Conservation (phyloP, 2,797 vertebrate species). For the Heterohyrax brucei region DNA sequence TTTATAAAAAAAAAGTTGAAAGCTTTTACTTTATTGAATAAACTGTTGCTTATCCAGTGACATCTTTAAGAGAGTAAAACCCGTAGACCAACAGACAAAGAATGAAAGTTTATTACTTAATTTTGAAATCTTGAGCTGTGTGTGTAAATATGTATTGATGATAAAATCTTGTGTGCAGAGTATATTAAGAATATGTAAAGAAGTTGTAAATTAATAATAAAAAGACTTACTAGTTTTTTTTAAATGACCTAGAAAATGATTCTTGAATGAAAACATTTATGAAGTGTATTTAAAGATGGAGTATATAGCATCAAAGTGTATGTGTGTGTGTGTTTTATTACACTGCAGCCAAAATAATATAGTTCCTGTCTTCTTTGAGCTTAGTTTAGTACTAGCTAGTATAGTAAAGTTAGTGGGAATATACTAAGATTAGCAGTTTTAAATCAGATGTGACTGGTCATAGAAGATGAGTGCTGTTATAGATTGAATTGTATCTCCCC, state of each 20-base stretch:
- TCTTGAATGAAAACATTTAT: too few relatives aligned
- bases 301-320: too few relatives aligned
- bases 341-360: neutral
- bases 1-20: conserved; percentile 56
- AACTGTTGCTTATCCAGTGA: conserved; percentile 50
- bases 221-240: neutral
- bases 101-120: conserved; percentile 36
- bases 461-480: neutral
- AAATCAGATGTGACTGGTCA: conserved; percentile 10
- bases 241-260: too few relatives aligned
- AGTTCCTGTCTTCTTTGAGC: neutral
- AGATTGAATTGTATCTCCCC: too few relatives aligned
- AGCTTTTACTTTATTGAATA: conserved; percentile 15
- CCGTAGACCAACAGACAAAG: neutral
- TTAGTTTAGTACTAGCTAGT: neutral
- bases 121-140: conserved; percentile 4
- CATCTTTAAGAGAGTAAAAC: conserved; percentile 28
- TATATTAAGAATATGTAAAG: neutral
- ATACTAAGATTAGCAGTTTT: neutral
- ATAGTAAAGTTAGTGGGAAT: neutral
- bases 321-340: too few relatives aligned
- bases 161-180: neutral
- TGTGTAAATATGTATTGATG: neutral
- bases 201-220: neutral
- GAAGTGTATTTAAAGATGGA: too few relatives aligned